Evolutionary conservation across 2,888 invertebrate species (phyloP).

Genomic region (Nomada lathburiana): DNA sequence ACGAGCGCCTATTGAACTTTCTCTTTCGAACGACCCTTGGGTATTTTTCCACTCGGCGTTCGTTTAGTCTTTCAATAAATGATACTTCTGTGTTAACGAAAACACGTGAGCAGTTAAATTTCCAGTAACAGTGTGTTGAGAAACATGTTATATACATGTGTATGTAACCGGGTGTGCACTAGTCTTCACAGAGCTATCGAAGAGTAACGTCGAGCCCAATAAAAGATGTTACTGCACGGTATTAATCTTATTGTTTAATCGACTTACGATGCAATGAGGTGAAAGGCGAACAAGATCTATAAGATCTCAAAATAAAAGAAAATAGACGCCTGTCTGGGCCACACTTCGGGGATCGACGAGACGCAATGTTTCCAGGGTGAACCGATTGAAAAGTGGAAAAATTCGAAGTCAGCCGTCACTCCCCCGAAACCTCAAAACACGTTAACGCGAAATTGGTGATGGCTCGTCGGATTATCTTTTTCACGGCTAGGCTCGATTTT

Average conservation of each 20-base stretch:
- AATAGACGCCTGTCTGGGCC: constrained; percentile 7
- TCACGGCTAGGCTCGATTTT: constrained; percentile 35
- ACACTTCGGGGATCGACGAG: constrained; percentile 1
- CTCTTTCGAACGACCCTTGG: constrained; percentile 23
- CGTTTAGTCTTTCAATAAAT: background rate
- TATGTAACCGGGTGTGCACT: too few relatives aligned
- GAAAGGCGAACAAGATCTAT: too few relatives aligned
- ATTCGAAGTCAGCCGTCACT: constrained; percentile 34
- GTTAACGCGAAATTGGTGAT: constrained; percentile 20
- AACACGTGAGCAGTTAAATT: too few relatives aligned
- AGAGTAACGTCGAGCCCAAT: too few relatives aligned
- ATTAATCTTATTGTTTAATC: too few relatives aligned
- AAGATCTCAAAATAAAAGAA: background rate
- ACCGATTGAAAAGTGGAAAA: constrained; percentile 22
- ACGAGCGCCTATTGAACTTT: constrained; percentile 37
- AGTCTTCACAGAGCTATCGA: too few relatives aligned
- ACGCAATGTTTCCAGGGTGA: background rate
- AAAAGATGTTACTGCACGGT: too few relatives aligned
- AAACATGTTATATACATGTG: too few relatives aligned
- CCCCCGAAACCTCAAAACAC: constrained; percentile 27
- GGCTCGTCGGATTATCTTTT: constrained; percentile 54
- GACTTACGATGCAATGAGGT: too few relatives aligned
- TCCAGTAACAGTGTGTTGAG: too few relatives aligned
- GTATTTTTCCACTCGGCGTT: background rate
- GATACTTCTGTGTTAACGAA: background rate